A percentile compares a stretch with the other conserved stretches of the same genome.
These are phyloP conservation scores for Salminus brasiliensis DNA, from an alignment of 2,113 vertebrate genomes.

Conservation along the genomic window DNA sequence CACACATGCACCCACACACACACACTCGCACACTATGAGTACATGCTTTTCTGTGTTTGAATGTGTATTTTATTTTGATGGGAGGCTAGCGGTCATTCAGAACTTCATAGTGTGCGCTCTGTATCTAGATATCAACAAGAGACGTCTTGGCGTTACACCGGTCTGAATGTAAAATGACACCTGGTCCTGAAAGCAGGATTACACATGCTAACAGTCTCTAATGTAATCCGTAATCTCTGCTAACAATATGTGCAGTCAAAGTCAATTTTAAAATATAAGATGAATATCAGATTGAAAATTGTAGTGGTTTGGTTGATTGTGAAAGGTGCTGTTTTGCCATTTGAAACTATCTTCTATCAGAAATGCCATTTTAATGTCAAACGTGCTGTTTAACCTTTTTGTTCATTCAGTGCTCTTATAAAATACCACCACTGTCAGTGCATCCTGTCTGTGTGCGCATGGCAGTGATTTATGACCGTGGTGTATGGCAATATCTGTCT, in stretches of 20 bases:
- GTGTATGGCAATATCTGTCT: constrained; percentile 44
- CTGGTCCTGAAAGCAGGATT: background rate
- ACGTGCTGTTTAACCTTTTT: background rate
- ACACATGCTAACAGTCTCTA: background rate
- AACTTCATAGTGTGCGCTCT: background rate
- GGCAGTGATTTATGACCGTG: constrained; percentile 48
- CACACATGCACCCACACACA: background rate
- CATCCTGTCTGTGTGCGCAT: background rate
- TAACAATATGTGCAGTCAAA: no score
- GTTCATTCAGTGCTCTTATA: background rate
- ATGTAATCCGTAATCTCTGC: no score
- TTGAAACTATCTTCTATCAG: background rate
- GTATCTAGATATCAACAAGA: background rate
- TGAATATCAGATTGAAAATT: no score
- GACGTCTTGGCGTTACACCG: no score
- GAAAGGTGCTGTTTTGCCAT: background rate
- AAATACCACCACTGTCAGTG: background rate
- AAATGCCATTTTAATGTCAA: background rate
- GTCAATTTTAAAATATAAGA: no score
- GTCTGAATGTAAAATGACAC: background rate
- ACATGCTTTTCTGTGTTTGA: background rate
- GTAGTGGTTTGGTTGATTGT: background rate
- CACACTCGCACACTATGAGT: background rate
- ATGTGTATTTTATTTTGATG: background rate
- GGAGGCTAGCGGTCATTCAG: background rate